Evolutionary conservation across 1,140 invertebrate species (phyloP).

Genomic region (Nephotettix cincticeps): DNA sequence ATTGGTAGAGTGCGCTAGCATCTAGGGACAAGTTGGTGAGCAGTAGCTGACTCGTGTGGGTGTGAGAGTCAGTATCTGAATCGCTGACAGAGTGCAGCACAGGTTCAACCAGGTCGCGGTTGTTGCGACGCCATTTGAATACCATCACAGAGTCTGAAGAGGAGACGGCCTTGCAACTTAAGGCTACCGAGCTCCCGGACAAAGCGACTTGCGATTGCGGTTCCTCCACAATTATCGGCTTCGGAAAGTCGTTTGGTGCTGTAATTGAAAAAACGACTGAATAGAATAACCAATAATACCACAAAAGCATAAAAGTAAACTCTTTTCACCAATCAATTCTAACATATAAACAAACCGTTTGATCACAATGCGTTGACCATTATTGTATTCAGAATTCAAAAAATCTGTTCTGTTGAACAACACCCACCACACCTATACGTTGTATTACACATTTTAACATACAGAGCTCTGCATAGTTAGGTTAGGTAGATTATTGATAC

Average conservation of each 20-base stretch:
- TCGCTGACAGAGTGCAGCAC: constrained; percentile 7
- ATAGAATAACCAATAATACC: no score
- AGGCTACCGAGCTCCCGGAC: constrained; percentile 77
- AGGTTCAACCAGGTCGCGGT: constrained; percentile 64
- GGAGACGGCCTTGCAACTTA: constrained; percentile 76
- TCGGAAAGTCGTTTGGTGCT: constrained; percentile 75
- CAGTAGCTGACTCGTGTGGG: constrained; percentile 49
- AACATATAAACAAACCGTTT: no score
- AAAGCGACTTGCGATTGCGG: constrained; percentile 79
- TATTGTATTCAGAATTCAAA: no score
- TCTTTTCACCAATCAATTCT: no score
- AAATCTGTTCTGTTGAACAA: no score
- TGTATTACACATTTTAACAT: no score
- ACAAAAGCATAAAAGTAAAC: no score
- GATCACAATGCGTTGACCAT: no score
- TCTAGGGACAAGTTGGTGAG: constrained; percentile 70
- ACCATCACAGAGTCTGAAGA: constrained; percentile 62
- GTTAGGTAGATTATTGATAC: no score
- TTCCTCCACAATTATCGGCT: constrained; percentile 79
- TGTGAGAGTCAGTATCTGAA: background rate
- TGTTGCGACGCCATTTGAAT: constrained; percentile 89
- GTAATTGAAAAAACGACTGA: no score
- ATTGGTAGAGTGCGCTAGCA: constrained; percentile 89
- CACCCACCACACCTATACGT: no score
- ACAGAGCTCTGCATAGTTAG: no score